Conservation (phyloP, 2,797 vertebrate species). For the Phoeniculus purpureus region DNA sequence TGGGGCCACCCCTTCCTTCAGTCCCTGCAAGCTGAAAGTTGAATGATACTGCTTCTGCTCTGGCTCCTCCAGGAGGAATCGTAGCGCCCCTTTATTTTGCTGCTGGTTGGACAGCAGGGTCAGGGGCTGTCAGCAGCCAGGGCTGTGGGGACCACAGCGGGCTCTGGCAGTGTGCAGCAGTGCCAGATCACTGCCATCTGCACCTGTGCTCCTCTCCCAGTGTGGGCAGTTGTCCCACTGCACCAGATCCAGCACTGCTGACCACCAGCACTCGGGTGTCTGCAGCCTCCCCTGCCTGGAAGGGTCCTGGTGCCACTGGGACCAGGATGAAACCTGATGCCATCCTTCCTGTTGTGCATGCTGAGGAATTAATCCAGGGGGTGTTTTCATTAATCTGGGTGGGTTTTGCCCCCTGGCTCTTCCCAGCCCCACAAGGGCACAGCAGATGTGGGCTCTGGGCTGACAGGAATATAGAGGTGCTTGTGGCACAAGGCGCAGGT, state of each 20-base stretch:
- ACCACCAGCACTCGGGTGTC: fast-evolving
- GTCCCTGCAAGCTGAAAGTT: neutral
- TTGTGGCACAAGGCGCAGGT: neutral
- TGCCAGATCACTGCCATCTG: fast-evolving
- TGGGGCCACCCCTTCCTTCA: neutral
- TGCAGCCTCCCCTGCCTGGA: neutral
- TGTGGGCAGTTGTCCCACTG: neutral
- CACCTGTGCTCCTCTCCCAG: fast-evolving
- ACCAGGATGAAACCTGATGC: too few species aligned
- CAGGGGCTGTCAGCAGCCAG: neutral
- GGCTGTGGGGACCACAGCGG: neutral
- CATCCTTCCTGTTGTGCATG: neutral
- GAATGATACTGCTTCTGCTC: neutral
- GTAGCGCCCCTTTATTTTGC: fast-evolving
- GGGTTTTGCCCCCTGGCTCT: neutral
- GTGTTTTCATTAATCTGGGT: neutral
- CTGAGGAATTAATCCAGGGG: fast-evolving
- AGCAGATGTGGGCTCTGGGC: neutral
- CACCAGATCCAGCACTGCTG: neutral
- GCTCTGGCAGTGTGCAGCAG: neutral
- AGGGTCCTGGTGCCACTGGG: fast-evolving
- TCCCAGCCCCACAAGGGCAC: neutral
- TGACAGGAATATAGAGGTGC: neutral
- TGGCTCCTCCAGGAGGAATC: neutral
- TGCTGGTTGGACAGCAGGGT: neutral